phyloP scores from a whole-genome alignment of 2,113 vertebrate genomes.

The Danionella cerebrum region DNA sequence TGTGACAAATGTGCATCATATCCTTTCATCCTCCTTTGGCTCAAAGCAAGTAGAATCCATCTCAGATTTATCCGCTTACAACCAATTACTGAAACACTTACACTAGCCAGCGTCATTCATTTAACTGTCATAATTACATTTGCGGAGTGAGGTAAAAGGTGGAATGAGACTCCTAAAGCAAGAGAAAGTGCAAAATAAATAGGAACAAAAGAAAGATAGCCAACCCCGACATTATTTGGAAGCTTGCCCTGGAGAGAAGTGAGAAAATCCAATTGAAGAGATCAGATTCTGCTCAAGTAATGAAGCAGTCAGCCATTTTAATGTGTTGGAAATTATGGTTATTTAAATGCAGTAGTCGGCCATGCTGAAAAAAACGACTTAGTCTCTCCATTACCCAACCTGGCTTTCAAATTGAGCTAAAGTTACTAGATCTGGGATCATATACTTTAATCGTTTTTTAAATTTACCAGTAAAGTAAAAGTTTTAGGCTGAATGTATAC shows the following conservation, averaged over 20 bases:
- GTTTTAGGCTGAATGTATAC: too few species aligned
- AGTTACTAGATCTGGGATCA: conserved; percentile 15
- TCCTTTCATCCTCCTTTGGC: conserved; percentile 1
- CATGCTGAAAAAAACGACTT: conserved; percentile 27
- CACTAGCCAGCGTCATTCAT: conserved; percentile 28
- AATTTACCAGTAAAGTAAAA: too few species aligned
- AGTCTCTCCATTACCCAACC: conserved; percentile 25
- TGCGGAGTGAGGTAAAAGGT: conserved; percentile 3
- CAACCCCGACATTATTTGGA: conserved; percentile 17
- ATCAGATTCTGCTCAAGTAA: conserved; percentile 37
- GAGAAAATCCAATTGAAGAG: conserved; percentile 31
- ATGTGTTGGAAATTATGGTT: conserved; percentile 40
- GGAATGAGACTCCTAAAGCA: neutral
- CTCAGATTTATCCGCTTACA: conserved; percentile 28
- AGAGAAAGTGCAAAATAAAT: conserved; percentile 3
- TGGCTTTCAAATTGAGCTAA: conserved; percentile 15
- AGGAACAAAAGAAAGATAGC: neutral
- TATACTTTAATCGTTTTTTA: neutral
- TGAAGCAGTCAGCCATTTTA: conserved; percentile 37
- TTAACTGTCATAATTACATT: conserved; percentile 28
- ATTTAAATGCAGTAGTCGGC: conserved; percentile 43
- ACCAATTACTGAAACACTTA: conserved; percentile 30
- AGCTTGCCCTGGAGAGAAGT: conserved; percentile 30
- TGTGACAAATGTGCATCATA: neutral
- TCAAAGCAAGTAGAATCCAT: conserved; percentile 22